Base-by-base conservation (phyloP, 2,113 vertebrate species). In the Perognathus longimembris region DNA sequence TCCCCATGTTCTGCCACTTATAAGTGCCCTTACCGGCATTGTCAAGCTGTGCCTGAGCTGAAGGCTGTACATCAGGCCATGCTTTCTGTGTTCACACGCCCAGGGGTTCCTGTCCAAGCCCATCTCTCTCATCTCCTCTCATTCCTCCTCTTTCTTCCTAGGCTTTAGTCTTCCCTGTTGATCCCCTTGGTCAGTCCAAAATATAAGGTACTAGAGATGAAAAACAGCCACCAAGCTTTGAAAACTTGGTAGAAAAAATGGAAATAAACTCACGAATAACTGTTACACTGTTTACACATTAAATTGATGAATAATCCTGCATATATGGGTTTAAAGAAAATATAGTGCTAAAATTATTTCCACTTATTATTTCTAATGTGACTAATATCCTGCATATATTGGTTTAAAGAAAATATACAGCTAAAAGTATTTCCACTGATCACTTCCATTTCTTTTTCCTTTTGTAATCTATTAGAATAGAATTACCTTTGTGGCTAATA, bases 171-270 rank as follows among this genome's bases (percentile, higher is more conserved):
- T 64, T 67, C 54, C 30, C 66, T 63, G 54, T 15, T 71, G 74
- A 38, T 66, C 20, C 61, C 32, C 30, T 73, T 73, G 54, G 45
- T 32, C 30, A 59, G 36, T 59, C 74, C 40, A 88, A 87, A 92
- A 20, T 20, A 22, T 40, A n/a, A n/a, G 50, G 57, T 92, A 22
- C 61, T 90, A 4, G 57, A 59, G 70, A 42, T 63, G 71, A 24
- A 67, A 69, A 88, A 70, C 38, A 64, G 18, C 9, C n/a, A 76
- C 28, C 64, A 45, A 83, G 14, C 63, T 57, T 42, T 67, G 64
- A 91, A 79, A 45, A 87, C 45, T 63, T 45, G 64, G 54, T 50
- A 36, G 17, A 91, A 54, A 90, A 40, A 90, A 67, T 83, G 36
- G 17, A 40, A 90, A 67, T 83, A 32, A 17, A 30, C 57, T 85